Percentiles rank a stretch among this genome's conserved stretches.
Evolutionary conservation across 2,797 vertebrate species (phyloP).

Genomic region (Gallirallus australis): DNA sequence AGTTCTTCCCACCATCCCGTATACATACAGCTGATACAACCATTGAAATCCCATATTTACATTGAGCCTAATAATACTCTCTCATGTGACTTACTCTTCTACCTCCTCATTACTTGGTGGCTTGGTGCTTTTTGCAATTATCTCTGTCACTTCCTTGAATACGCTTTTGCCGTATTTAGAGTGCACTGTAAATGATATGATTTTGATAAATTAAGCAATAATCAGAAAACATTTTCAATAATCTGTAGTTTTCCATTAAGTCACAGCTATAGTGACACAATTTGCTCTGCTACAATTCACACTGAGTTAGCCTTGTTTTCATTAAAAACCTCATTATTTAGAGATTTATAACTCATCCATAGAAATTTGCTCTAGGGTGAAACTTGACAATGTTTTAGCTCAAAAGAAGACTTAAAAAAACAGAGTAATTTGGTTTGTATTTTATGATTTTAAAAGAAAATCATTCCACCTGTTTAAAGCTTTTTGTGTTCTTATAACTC

Average conservation of each 20-base stretch:
- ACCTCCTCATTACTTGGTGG: neutral
- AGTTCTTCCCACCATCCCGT: neutral
- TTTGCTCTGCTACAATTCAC: slow-evolving; percentile 73
- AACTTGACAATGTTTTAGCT: slow-evolving; percentile 38
- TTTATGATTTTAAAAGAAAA: neutral
- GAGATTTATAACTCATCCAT: slow-evolving; percentile 72
- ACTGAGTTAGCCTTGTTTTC: slow-evolving; percentile 72
- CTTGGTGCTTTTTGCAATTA: slow-evolving; percentile 55
- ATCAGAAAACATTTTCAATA: slow-evolving; percentile 71
- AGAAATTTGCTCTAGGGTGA: slow-evolving; percentile 62
- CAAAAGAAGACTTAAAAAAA: neutral
- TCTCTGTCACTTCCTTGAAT: slow-evolving; percentile 61
- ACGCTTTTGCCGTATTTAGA: slow-evolving; percentile 70
- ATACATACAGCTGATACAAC: neutral
- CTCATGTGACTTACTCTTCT: neutral
- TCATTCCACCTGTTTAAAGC: neutral
- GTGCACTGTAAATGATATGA: slow-evolving; percentile 45
- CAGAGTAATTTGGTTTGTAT: neutral
- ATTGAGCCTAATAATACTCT: neutral
- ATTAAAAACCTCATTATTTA: slow-evolving; percentile 80
- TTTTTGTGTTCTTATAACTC: neutral
- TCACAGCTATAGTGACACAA: slow-evolving; percentile 49
- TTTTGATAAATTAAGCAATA: slow-evolving; percentile 79
- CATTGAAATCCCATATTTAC: neutral
- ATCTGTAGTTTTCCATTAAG: slow-evolving; percentile 74